Conservation (phyloP, 2,113 vertebrate species). For the Narcine bancroftii region DNA sequence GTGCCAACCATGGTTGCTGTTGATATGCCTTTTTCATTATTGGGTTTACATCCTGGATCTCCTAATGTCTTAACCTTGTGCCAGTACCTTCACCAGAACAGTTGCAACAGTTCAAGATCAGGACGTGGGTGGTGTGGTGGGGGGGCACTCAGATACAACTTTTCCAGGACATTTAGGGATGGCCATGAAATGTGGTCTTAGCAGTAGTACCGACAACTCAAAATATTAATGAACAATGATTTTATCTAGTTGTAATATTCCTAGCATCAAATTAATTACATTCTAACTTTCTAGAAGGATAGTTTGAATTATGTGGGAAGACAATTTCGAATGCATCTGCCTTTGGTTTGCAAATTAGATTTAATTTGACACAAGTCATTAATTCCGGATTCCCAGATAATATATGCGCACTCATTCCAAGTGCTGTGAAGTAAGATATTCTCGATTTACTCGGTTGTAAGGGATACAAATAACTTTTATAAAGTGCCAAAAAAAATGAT, state of each 20-base stretch:
- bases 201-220: no score
- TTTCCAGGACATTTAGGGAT: no score
- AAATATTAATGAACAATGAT: no score
- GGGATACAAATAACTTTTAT: not conserved
- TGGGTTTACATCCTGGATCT: no score
- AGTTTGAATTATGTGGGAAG: slow-evolving; percentile 5
- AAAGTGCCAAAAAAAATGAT: not conserved
- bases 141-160: no score
- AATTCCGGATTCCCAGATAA: not conserved
- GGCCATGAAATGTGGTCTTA: no score
- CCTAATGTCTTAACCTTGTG: no score
- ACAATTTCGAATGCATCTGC: not conserved
- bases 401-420: not conserved
- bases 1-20: no score
- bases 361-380: slow-evolving; percentile 21
- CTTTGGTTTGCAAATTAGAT: not conserved
- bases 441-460: not conserved
- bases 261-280: not conserved
- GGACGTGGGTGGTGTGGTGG: no score
- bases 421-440: not conserved
- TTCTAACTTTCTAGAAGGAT: not conserved
- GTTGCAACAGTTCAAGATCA: no score
- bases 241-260: not conserved
- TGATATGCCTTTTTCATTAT: no score
- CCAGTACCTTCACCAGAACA: no score